Evolutionary conservation across 2,888 invertebrate species (phyloP).

Genomic region (Isotomurus palustris): DNA sequence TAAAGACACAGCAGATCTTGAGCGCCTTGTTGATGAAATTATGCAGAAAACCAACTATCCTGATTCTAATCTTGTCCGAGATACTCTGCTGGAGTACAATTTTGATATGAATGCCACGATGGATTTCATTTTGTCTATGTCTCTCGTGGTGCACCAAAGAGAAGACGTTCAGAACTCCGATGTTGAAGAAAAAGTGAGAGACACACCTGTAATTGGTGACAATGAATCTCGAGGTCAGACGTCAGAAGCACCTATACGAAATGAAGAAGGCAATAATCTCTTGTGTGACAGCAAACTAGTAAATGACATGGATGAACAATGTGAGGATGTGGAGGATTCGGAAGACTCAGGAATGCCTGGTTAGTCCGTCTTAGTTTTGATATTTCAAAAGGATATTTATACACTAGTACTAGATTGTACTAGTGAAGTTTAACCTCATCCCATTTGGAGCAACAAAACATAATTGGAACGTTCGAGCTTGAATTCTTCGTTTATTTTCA

Average conservation of each 20-base stretch:
- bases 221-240: background rate
- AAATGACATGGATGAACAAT: constrained; percentile 29
- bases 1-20: constrained; percentile 34
- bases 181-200: background rate
- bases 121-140: constrained; percentile 33
- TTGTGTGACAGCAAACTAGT: constrained; percentile 19
- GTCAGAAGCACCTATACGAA: background rate
- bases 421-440: too few relatives aligned
- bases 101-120: constrained; percentile 40
- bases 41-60: constrained; percentile 46
- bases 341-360: constrained; percentile 12
- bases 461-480: too few relatives aligned
- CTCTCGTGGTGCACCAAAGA: constrained; percentile 25
- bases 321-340: constrained; percentile 22
- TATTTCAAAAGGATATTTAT: background rate
- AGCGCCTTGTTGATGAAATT: constrained; percentile 43
- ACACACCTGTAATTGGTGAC: background rate
- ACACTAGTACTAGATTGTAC: too few relatives aligned
- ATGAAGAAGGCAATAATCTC: background rate
- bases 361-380: too few relatives aligned
- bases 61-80: constrained; percentile 43
- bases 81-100: constrained; percentile 43
- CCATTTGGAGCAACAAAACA: too few relatives aligned
- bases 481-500: background rate
- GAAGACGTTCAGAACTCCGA: background rate